Evolutionary conservation across 2,797 vertebrate species (phyloP), one percentile per base, ranked within the genome.

Genomic region (Hybognathus amarus): DNA sequence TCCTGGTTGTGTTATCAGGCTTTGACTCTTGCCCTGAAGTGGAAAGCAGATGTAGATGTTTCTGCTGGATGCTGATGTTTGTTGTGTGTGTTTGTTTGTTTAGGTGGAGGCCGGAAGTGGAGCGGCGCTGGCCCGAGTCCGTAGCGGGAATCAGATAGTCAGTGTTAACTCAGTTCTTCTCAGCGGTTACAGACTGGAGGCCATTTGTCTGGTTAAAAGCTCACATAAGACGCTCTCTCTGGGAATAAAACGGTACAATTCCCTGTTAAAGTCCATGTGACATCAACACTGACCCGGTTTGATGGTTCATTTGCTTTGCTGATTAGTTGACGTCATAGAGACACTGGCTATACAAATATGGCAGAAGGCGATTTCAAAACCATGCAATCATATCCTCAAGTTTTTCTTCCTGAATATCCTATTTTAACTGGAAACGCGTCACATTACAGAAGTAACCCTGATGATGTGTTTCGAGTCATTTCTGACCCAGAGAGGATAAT

Each of bases 31-130:
- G 36, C 10, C 1, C 12, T 68, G 36, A 11, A 66, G 3, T 18
- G 33, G 27, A 15, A 18, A 50, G 45, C 9, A 20, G 27, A 71
- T 30, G 27, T 4, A 1, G 9, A 6, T 42, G 61, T 70, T 50
- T 74, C 15, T 85, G 45, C 61, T 40, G 18, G 20, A 11, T 17
- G 38, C 38, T 45, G 68, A 20, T 85, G 54, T 82, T 15, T 85
- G 67, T 84, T 5, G 24, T 12, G n/a, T 59, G 67, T 64, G 68
- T 77, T n/a, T 80, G 66, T 88, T 52, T 87, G 33, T 78, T 59
- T 88, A 98, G 97, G 96, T 98, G 86, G 97, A 98, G 93, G 94
- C 95, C 85, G 96, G 96, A 50, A 96, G 97, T 50, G 94, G 93
- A 89, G 93, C 93, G 0, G 95, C 94, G 0, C 91, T 91, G 0